A percentile compares a stretch with the other conserved stretches of the same genome.
Evolutionary conservation across 30 jellyfish, hydroid and myxozoan genomes (phyloP).

Genomic region (Phacellophora camtschatica): DNA sequence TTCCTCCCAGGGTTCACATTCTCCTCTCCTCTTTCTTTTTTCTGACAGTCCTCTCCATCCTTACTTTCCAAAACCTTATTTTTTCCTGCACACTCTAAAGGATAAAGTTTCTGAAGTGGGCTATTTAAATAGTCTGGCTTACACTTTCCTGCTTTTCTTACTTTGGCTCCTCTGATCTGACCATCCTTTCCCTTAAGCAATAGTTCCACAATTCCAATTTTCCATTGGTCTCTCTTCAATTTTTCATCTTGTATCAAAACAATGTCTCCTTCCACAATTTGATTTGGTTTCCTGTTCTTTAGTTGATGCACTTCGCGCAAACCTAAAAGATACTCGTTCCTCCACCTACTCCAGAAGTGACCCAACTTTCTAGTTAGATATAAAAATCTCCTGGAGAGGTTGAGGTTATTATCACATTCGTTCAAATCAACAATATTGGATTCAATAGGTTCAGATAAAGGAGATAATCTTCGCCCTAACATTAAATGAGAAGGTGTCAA

Average conservation of each 20-base stretch:
- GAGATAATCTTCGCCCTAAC: not conserved
- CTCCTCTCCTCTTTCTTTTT: slow-evolving; percentile 20
- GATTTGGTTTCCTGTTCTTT: not conserved
- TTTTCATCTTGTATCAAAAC: slow-evolving; percentile 41
- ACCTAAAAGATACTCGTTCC: slow-evolving; percentile 17
- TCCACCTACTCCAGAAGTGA: slow-evolving; percentile 40
- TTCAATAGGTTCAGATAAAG: not conserved
- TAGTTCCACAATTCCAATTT: slow-evolving; percentile 34
- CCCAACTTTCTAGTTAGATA: not conserved
- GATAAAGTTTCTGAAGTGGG: slow-evolving; percentile 39
- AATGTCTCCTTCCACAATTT: not conserved
- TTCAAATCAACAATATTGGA: not conserved
- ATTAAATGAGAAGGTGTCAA: slow-evolving; percentile 25
- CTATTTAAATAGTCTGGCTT: slow-evolving; percentile 23
- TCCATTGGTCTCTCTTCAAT: slow-evolving; percentile 20
- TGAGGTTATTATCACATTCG: not conserved
- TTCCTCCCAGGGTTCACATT: no score
- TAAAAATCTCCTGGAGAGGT: slow-evolving; percentile 1
- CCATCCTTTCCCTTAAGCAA: slow-evolving; percentile 30
- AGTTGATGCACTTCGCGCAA: slow-evolving; percentile 9
- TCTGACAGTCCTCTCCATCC: not conserved
- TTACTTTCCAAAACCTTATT: no score
- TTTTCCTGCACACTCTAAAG: slow-evolving; percentile 38
- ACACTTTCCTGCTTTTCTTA: slow-evolving; percentile 41
- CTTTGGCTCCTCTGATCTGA: slow-evolving; percentile 34